Percentiles rank a stretch among this genome's conserved stretches.
Conservation (phyloP, 23 tunicate genomes). For the Ciona savignyi region DNA sequence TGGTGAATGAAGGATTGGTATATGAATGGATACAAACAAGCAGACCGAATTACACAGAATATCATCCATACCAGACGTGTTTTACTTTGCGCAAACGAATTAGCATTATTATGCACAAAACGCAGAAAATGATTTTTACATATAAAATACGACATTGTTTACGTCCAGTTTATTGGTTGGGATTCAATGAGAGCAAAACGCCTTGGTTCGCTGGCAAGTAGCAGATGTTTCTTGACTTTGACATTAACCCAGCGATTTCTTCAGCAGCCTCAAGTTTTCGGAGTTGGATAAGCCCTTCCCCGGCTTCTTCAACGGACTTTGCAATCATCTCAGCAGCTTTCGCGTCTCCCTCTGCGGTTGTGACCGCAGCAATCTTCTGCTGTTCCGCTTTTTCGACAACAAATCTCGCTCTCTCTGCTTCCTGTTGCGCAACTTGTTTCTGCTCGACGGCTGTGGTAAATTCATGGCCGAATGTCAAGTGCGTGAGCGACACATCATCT, state of each 20-base stretch:
- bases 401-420: slow-evolving; percentile 97
- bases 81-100: too few relatives aligned
- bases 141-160: neutral
- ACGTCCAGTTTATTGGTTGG: neutral
- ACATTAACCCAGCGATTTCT: slow-evolving; percentile 81
- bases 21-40: too few relatives aligned
- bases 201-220: slow-evolving; percentile 83
- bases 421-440: slow-evolving; percentile 98
- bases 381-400: slow-evolving; percentile 99
- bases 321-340: slow-evolving; percentile 96
- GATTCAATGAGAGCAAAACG: slow-evolving; percentile 51
- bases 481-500: slow-evolving; percentile 98
- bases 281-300: slow-evolving; percentile 91
- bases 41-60: too few relatives aligned
- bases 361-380: slow-evolving; percentile 87
- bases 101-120: too few relatives aligned
- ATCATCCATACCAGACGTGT: too few relatives aligned
- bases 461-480: slow-evolving; percentile 92
- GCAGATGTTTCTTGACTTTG: slow-evolving; percentile 70
- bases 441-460: slow-evolving; percentile 98
- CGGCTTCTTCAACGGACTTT: slow-evolving; percentile 85
- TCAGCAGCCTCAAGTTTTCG: slow-evolving; percentile 98
- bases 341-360: slow-evolving; percentile 99
- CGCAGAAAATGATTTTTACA: too few relatives aligned
- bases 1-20: too few relatives aligned